Base-by-base conservation (phyloP, 2,888 invertebrate species). In the Rotaria magnacalcarata region DNA sequence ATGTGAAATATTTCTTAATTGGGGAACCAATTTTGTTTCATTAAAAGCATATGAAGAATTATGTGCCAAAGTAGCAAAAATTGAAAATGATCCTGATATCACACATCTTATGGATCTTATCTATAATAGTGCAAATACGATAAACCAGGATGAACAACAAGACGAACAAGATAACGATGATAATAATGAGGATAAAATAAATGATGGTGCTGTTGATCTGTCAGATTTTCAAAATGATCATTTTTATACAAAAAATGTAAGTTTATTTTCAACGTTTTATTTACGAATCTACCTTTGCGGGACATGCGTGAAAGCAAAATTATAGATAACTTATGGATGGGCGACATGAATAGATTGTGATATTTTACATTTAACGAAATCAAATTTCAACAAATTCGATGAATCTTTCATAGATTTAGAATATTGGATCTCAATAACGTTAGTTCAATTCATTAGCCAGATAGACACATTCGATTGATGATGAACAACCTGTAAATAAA, bases 161-260 rank as follows among this genome's bases (percentile, higher is more conserved):
- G 47, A 80, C 47, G 3, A 47, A 24, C 19, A 80, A 24, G 80
- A 80, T 47, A 47, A 47, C 47, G 80, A 80, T 47, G 24, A 80
- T 80, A 47, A 80, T 19, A 24, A 41, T 21, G 19, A 19, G 47
- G 47, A 80, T 80, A n/a, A 47, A 24, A 6, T 24, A n/a, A 24
- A 0, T 21, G 47, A 24, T 5, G n/a, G 10, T n/a, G n/a, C n/a
- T 11, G 34, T 43, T 47, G 80, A 80, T 47, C n/a, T 80, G 3
- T 80, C 80, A 47, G 80, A 80, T 47, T 80, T 80, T 47, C 80
- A 80, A 80, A 80, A 80, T 80, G 80, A 80, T 43, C 80, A 80
- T 80, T 47, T 80, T 47, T 80, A 80, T 47, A 80, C 80, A n/a
- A 80, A 80, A 47, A 80, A 80, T 47, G 80, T 80, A 80, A n/a